These are phyloP conservation scores for Halcyon malimbica DNA, from an alignment of 2,113 vertebrate species.

Conservation along the genomic window DNA sequence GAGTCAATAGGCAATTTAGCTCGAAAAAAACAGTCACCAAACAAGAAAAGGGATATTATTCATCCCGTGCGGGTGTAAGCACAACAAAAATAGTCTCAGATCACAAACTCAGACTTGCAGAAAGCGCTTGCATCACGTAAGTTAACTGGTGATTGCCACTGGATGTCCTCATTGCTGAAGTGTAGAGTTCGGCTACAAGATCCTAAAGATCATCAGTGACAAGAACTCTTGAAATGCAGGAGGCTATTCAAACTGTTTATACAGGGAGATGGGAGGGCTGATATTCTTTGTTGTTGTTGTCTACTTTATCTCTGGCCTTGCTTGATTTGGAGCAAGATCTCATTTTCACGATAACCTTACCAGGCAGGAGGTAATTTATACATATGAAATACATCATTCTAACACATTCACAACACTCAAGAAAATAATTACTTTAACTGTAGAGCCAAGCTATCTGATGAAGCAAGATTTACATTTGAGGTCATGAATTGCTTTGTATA, in stretches of 20 bases:
- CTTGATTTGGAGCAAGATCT: slow-evolving; percentile 39
- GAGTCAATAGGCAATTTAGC: slow-evolving; percentile 63
- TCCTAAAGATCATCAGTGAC: slow-evolving; percentile 61
- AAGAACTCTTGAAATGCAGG: slow-evolving; percentile 48
- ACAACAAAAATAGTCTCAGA: slow-evolving; percentile 41
- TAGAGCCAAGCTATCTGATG: slow-evolving; percentile 23
- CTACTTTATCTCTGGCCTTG: slow-evolving; percentile 36
- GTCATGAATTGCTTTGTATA: slow-evolving; percentile 3
- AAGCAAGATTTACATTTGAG: slow-evolving; percentile 17
- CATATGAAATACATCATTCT: slow-evolving; percentile 27
- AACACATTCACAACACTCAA: neutral
- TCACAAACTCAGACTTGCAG: slow-evolving; percentile 25
- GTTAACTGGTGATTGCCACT: slow-evolving; percentile 67
- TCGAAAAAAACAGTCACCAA: slow-evolving; percentile 20
- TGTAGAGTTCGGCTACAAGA: slow-evolving; percentile 44
- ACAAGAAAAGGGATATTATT: slow-evolving; percentile 46
- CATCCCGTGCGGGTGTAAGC: slow-evolving; percentile 9
- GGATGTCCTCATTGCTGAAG: slow-evolving; percentile 69
- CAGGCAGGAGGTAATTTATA: slow-evolving; percentile 49
- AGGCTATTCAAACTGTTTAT: slow-evolving; percentile 38
- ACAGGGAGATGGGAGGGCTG: slow-evolving; percentile 20
- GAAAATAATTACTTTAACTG: slow-evolving; percentile 33
- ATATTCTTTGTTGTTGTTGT: slow-evolving; percentile 43
- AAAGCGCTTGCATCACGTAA: neutral
- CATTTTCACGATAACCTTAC: slow-evolving; percentile 33